Evolutionary conservation across 2,113 vertebrate species (phyloP), one percentile per base, ranked within the genome.

Genomic region (Anguilla japonica): DNA sequence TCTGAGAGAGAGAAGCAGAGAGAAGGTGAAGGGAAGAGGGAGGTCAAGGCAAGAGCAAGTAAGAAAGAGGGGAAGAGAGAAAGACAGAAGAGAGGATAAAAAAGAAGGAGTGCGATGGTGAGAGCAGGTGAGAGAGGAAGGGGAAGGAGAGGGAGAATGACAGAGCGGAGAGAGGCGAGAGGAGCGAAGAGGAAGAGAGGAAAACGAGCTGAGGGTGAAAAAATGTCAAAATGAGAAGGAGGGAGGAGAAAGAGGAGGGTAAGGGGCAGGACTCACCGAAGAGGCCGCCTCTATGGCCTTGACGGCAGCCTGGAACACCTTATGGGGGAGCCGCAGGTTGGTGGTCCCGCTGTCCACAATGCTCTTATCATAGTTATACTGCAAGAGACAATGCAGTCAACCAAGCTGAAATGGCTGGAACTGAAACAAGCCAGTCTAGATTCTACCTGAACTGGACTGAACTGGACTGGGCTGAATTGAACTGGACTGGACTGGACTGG

Each of bases 341-440:
- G 98, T 99, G 93, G 98, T 99, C 14, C 98, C 98, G 0, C 98
- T 99, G 94, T 99, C 98, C 89, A 99, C 98, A 0, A 99, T 99
- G 89, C 98, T 99, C 91, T 99, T 99, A 92, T 99, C 98, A 0
- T 98, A 99, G 93, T 99, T 99, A 94, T 99, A 99, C 98, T 99
- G 93, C 0, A 53, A 85, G 83, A 87, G 71, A 78, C 79, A 22
- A 50, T 57, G 40, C 60, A 6, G 60, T 22, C 4, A 67, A 22
- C 13, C 50, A 53, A 14, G 50, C 50, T 5, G 1, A 53, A 53
- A 53, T 53, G 50, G 88, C 11, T 46, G 84, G 15, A 60, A 63
- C 46, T 67, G 40, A 83, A 57, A 75, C 39, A 84, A 67, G 53
- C 26, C 84, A 26, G 83, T 39, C 84, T n/a, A 57, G 85, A n/a